Percentiles rank a stretch among this genome's conserved stretches.
Evolutionary conservation across 2,888 invertebrate genomes (phyloP).

Genomic region (Pseudococcus viburni): DNA sequence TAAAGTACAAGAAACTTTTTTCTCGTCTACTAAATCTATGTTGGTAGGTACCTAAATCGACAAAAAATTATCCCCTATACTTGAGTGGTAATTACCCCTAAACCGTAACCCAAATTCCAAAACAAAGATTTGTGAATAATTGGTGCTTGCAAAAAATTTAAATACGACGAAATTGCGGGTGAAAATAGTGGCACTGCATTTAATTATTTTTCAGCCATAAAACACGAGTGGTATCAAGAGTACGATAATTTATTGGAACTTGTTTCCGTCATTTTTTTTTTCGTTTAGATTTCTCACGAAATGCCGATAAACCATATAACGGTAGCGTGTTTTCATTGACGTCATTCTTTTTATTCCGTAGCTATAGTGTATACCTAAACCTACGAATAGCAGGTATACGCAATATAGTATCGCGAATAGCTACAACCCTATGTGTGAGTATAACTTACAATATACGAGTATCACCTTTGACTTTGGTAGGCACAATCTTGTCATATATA

Average conservation of each 20-base stretch:
- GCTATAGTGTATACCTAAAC: neutral
- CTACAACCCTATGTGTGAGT: too few relatives aligned
- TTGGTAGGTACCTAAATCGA: neutral
- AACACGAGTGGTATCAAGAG: constrained; percentile 42
- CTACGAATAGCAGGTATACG: too few relatives aligned
- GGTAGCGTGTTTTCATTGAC: constrained; percentile 48
- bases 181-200: neutral
- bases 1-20: too few relatives aligned
- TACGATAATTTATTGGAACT: constrained; percentile 45
- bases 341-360: constrained; percentile 27
- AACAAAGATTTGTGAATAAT: neutral
- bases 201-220: constrained; percentile 38
- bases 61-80: neutral
- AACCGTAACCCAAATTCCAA: neutral
- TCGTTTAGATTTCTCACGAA: constrained; percentile 43
- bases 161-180: neutral
- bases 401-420: too few relatives aligned
- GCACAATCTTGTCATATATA: too few relatives aligned
- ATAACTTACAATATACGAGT: too few relatives aligned
- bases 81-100: neutral
- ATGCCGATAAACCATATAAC: constrained; percentile 29
- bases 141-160: neutral
- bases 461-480: too few relatives aligned
- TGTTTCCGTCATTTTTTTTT: constrained; percentile 48
- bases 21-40: too few relatives aligned